Percentiles rank a stretch among this genome's conserved stretches.
These are phyloP conservation scores for Silurus asotus DNA, from an alignment of 2,113 vertebrate species.

Conservation along the genomic window DNA sequence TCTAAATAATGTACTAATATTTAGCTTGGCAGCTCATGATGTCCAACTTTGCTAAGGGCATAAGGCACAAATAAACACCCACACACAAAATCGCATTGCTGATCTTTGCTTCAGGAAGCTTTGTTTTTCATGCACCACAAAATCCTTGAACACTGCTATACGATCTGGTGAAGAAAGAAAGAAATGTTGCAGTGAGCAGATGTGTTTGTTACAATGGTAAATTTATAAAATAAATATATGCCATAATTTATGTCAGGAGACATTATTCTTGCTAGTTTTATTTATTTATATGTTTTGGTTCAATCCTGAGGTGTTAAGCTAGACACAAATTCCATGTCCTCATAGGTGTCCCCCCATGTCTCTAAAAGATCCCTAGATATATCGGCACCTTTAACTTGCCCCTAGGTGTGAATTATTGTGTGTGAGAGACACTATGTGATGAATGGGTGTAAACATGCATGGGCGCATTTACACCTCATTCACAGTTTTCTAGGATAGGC, in stretches of 20 bases:
- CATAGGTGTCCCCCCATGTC: neutral
- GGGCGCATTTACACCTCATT: neutral
- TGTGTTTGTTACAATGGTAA: neutral
- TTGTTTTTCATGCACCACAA: neutral
- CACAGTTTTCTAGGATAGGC: neutral
- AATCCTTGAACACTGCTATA: neutral
- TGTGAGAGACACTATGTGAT: neutral
- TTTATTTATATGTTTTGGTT: neutral
- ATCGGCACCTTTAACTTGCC: neutral
- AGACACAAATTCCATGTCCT: neutral
- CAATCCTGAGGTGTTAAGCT: neutral
- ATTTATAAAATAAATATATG: neutral
- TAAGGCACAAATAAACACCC: conserved; percentile 41
- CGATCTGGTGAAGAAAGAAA: neutral
- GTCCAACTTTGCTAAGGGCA: conserved; percentile 31
- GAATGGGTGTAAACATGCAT: neutral
- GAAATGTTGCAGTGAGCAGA: neutral
- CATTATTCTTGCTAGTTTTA: neutral
- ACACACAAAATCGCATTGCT: neutral
- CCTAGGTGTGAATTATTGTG: neutral
- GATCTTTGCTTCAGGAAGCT: neutral
- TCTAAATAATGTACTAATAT: conserved; percentile 30
- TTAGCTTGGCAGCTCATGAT: conserved; percentile 36
- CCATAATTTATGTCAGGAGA: neutral
- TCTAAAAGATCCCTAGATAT: neutral